Evolutionary conservation across 1,140 invertebrate species (phyloP), one percentile per base, ranked within the genome.

Genomic region (Achroia grisella): DNA sequence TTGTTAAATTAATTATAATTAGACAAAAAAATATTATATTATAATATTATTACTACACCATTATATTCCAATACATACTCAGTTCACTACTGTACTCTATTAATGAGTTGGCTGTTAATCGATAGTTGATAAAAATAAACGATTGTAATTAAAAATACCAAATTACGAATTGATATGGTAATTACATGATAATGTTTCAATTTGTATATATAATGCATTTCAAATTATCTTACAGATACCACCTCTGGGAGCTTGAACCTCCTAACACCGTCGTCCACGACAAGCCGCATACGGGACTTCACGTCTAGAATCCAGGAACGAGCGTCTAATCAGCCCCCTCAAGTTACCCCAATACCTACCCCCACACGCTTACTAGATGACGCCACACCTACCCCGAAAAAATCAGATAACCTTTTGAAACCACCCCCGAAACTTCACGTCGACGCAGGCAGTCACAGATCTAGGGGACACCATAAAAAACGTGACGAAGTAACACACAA

Each of bases 221-320:
- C 48, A 23, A 23, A 23, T 23, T 56, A 6, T 44, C 10, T 78
- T 84, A 6, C 78, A 87, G 86, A 87, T 75, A 87, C 86, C 32
- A 87, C 86, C 61, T 87, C 85, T 9, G 87, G 88, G 48, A 89
- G 88, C 54, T 61, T 89, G 44, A 87, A 88, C 61, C 79, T 89
- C 62, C 71, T 88, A 32, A 88, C 88, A n/a, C 88, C 88, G 9
- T 86, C 87, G n/a, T 89, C 88, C 1, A 86, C 88, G 0, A 88
- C 87, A 48, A 88, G 88, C 50, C 86, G 88, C 27, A 88, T 88
- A 35, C 72, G 81, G 27, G 88, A 89, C 47, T 89, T 89, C 66
- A 89, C 88, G 10, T 86, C 86, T 2, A 84, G 88, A 27, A 83
- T 89, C 35, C 82, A 87, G 33, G 86, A 86, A 71, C 80, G 79